A percentile compares a stretch with the other conserved stretches of the same genome.
Conservation (phyloP, 2,888 invertebrate species). For the Lobophora halterata region DNA sequence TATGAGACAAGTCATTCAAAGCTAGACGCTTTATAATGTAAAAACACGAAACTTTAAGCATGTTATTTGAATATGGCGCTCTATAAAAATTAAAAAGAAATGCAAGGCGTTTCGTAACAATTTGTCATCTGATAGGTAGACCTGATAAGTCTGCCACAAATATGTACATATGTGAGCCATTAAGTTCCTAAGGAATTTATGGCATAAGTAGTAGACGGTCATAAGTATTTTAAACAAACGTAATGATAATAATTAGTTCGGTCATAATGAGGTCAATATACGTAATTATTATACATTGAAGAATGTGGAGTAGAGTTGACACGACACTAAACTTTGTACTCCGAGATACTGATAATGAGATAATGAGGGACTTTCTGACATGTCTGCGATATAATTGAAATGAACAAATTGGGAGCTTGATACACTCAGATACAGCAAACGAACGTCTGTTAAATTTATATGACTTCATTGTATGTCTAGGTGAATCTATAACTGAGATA, state of each 20-base stretch:
- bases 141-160: no score
- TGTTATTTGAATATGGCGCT: constrained; percentile 9
- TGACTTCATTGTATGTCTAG: no score
- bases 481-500: no score
- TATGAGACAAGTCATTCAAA: constrained; percentile 6
- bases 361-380: constrained; percentile 13
- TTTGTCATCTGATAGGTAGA: no score
- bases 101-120: no score
- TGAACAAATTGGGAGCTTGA: neutral
- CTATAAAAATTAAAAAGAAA: neutral
- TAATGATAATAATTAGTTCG: constrained; percentile 10
- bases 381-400: neutral
- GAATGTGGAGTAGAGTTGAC: constrained; percentile 13
- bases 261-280: constrained; percentile 10
- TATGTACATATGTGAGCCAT: no score
- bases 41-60: constrained; percentile 7
- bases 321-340: constrained; percentile 16
- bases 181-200: no score
- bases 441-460: no score
- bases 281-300: constrained; percentile 15
- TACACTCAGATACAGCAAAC: no score
- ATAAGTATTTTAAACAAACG: constrained; percentile 11
- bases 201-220: no score
- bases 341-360: constrained; percentile 8
- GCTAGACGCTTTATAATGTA: constrained; percentile 6